phyloP scores from a whole-genome alignment of 2,888 invertebrate genomes.

The Dinocampus coccinellae region DNA sequence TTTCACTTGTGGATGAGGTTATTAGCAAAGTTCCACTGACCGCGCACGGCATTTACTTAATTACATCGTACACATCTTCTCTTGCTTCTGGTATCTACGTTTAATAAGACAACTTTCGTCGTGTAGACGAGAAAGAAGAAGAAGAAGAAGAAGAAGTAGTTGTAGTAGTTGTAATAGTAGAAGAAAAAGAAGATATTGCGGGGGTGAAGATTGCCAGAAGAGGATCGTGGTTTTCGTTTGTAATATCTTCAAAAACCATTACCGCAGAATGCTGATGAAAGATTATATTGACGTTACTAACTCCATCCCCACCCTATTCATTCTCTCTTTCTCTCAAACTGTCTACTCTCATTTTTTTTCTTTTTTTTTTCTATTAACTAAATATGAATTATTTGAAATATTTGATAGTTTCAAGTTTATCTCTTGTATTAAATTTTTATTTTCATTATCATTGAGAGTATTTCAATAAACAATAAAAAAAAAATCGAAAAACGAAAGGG shows the following conservation, averaged over 20 bases:
- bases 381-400: background rate
- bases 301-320: slow-evolving; percentile 15
- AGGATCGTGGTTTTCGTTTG: slow-evolving; percentile 30
- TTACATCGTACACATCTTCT: slow-evolving; percentile 51
- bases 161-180: slow-evolving; percentile 26
- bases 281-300: background rate
- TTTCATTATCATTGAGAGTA: too few relatives aligned
- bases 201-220: slow-evolving; percentile 2
- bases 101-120: slow-evolving; percentile 37
- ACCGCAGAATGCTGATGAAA: slow-evolving; percentile 26
- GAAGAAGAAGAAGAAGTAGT: slow-evolving; percentile 16
- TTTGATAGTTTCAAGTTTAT: too few relatives aligned
- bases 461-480: too few relatives aligned
- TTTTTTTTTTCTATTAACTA: too few relatives aligned
- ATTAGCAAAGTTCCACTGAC: slow-evolving; percentile 67
- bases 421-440: too few relatives aligned
- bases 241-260: slow-evolving; percentile 22
- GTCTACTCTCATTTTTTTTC: too few relatives aligned
- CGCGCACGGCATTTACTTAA: slow-evolving; percentile 62
- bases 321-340: background rate
- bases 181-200: slow-evolving; percentile 25
- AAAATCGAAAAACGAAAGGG: too few relatives aligned
- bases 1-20: slow-evolving; percentile 47
- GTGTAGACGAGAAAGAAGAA: slow-evolving; percentile 17
- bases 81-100: slow-evolving; percentile 23